Evolutionary conservation across 2,888 invertebrate species (phyloP).

Genomic region (Ariolimax columbianus): DNA sequence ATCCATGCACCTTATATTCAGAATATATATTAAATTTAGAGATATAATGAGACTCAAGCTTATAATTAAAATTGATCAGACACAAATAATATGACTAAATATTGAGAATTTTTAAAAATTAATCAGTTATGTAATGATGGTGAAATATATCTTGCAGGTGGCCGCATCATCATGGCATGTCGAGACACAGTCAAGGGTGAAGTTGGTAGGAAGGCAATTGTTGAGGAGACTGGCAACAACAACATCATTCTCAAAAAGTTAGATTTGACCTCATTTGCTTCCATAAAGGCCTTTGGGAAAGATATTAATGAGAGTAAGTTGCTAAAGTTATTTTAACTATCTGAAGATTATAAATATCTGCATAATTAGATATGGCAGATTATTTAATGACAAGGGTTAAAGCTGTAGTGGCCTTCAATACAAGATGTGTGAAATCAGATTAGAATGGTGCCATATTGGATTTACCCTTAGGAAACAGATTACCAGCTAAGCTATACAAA

Average conservation of each 20-base stretch:
- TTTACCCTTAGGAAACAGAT: too few species aligned
- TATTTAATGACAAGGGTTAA: too few species aligned
- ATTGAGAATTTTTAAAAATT: not conserved
- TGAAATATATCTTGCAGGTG: conserved; percentile 78
- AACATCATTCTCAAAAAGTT: conserved; percentile 80
- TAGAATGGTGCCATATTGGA: too few species aligned
- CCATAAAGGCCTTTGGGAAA: conserved; percentile 80
- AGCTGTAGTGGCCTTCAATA: too few species aligned
- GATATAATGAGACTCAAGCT: too few species aligned
- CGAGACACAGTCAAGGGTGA: conserved; percentile 87
- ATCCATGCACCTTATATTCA: too few species aligned
- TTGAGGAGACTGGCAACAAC: conserved; percentile 70
- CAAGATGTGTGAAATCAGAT: too few species aligned
- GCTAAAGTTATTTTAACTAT: not conserved
- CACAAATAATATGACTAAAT: not conserved
- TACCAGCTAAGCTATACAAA: too few species aligned
- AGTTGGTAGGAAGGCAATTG: conserved; percentile 80
- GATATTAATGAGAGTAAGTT: conserved; percentile 27
- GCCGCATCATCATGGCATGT: conserved; percentile 91
- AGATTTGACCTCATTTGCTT: conserved; percentile 79
- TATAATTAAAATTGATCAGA: too few species aligned
- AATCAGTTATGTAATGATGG: not conserved
- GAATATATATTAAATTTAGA: too few species aligned
- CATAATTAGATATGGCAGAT: not conserved
- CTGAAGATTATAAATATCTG: not conserved